These are phyloP conservation scores for Phenganax subtilis DNA, from an alignment of 92 coral and sea anemone genomes.

Conservation along the genomic window DNA sequence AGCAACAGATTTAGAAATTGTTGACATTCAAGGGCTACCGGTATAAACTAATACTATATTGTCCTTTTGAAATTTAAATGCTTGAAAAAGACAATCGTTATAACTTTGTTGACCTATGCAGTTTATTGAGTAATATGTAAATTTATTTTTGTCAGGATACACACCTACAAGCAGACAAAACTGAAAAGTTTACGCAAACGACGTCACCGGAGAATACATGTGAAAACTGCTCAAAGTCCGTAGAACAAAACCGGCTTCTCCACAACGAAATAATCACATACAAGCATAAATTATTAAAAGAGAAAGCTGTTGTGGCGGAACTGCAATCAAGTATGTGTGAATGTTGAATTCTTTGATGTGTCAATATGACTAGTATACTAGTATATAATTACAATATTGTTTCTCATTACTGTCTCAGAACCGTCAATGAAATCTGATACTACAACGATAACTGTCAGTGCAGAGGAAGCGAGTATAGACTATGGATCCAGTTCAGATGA, in stretches of 20 bases:
- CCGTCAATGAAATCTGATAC: no score
- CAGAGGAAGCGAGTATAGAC: no score
- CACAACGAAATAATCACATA: neutral
- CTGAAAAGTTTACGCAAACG: conserved; percentile 8
- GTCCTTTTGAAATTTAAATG: neutral
- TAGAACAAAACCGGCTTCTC: conserved; percentile 2
- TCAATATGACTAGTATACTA: neutral
- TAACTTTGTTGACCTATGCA: no score
- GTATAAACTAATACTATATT: neutral
- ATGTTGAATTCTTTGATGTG: neutral
- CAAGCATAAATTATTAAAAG: neutral
- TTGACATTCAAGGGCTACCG: no score
- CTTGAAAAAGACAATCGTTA: neutral
- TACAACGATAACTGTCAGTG: no score
- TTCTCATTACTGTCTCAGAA: neutral
- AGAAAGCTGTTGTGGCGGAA: neutral
- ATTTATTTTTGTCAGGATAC: no score
- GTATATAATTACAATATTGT: neutral
- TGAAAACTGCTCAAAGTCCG: neutral
- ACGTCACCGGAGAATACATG: neutral
- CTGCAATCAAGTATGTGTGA: neutral
- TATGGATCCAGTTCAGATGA: neutral
- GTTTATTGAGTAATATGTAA: no score
- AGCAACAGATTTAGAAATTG: no score
- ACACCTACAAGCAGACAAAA: no score